These are phyloP conservation scores for Euglossa dilemma DNA, from an alignment of 1,140 invertebrate species.

Conservation along the genomic window DNA sequence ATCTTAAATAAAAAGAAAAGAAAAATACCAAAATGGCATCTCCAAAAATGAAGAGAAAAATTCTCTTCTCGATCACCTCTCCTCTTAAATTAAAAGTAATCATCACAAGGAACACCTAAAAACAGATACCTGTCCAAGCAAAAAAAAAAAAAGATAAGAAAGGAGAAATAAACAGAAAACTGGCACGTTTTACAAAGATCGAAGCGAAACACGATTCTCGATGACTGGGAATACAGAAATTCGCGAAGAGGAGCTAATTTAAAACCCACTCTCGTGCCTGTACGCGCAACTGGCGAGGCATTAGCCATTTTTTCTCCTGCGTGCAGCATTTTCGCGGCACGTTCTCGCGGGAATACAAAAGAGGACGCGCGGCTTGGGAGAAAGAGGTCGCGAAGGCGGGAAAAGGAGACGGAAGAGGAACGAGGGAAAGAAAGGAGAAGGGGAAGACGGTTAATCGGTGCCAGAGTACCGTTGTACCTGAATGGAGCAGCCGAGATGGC, in stretches of 20 bases:
- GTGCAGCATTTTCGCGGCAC: constrained; percentile 23
- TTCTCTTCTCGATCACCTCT: too few species aligned
- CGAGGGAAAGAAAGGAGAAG: constrained; percentile 49
- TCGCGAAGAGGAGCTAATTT: not conserved
- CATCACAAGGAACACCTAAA: too few species aligned
- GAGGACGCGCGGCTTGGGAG: constrained; percentile 23
- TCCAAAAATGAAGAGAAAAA: too few species aligned
- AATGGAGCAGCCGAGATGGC: constrained; percentile 74
- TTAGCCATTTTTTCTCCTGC: not conserved
- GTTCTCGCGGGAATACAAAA: constrained; percentile 30
- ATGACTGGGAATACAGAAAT: too few species aligned
- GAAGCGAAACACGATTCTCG: too few species aligned
- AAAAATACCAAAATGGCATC: too few species aligned
- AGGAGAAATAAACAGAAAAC: too few species aligned
- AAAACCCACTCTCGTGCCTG: not conserved
- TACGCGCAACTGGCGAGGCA: not conserved
- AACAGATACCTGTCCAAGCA: too few species aligned
- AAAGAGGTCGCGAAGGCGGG: constrained; percentile 53
- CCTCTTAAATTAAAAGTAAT: too few species aligned
- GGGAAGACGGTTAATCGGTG: constrained; percentile 76
- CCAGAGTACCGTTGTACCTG: constrained; percentile 80
- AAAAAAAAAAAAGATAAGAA: too few species aligned
- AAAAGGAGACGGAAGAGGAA: constrained; percentile 52
- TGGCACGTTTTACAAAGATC: too few species aligned
- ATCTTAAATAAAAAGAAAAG: too few species aligned